A percentile compares a stretch with the other conserved stretches of the same genome.
These are phyloP conservation scores for Pachymerium ferrugineum DNA, from an alignment of 2,888 invertebrate species.

Conservation along the genomic window DNA sequence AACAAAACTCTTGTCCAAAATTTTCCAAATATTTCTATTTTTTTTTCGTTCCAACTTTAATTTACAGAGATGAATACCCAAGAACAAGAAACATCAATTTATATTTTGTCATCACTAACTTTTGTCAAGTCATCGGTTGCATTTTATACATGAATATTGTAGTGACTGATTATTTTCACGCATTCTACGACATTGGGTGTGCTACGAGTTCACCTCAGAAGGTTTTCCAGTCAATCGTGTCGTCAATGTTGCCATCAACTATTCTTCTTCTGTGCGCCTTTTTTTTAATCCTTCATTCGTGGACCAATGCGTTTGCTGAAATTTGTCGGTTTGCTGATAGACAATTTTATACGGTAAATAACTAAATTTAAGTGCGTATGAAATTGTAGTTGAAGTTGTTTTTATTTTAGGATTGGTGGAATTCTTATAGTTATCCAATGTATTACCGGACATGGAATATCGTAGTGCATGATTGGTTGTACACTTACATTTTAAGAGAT, in stretches of 20 bases:
- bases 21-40: neutral
- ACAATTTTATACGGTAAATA: conserved; percentile 64
- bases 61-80: neutral
- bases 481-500: conserved; percentile 80
- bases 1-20: neutral
- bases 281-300: conserved; percentile 81
- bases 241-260: conserved; percentile 67
- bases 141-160: conserved; percentile 76
- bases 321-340: conserved; percentile 80
- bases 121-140: conserved; percentile 69
- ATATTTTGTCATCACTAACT: conserved; percentile 63
- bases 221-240: conserved; percentile 58
- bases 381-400: no score
- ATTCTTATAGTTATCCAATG: conserved; percentile 67
- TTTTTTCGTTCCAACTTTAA: neutral
- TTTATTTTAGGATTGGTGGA: conserved; percentile 83
- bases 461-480: conserved; percentile 90
- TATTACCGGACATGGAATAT: conserved; percentile 95
- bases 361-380: neutral
- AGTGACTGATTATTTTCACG: conserved; percentile 66
- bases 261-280: conserved; percentile 68
- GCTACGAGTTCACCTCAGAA: conserved; percentile 45
- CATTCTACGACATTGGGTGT: conserved; percentile 60
- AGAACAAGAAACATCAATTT: conserved; percentile 57
- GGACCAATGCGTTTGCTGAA: conserved; percentile 88